Percentiles rank a stretch among this genome's conserved stretches.
Conservation (phyloP, 2,888 invertebrate genomes). For the Agrilus mali region DNA sequence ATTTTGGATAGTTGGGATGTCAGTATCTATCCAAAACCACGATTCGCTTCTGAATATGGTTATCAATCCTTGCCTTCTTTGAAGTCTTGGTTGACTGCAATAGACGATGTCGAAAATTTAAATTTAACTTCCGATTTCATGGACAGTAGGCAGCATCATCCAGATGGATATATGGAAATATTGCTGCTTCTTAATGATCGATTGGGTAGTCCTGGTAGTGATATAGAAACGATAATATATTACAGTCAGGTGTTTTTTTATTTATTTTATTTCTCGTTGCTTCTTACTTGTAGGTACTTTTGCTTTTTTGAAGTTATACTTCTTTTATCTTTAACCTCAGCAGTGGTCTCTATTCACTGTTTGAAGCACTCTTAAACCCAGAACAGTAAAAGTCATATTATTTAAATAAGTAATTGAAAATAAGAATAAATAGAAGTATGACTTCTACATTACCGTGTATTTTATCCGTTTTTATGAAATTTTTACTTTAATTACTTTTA, state of each 20-base stretch:
- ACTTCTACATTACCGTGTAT: no score
- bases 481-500: neutral
- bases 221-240: constrained; percentile 55
- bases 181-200: constrained; percentile 47
- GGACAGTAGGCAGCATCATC: constrained; percentile 77
- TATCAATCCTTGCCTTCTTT: constrained; percentile 79
- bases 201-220: constrained; percentile 44
- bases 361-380: no score
- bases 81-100: constrained; percentile 50
- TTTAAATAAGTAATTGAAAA: no score
- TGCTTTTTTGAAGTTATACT: neutral
- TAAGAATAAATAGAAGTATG: no score
- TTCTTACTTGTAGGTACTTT: neutral
- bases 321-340: no score
- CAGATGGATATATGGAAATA: constrained; percentile 55
- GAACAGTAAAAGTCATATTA: no score
- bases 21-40: constrained; percentile 60
- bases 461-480: no score
- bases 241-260: constrained; percentile 60
- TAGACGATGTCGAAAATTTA: constrained; percentile 39
- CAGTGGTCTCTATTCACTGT: no score
- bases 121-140: constrained; percentile 46
- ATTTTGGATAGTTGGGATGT: constrained; percentile 67
- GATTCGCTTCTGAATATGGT: constrained; percentile 95
- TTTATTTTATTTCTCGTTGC: no score